Evolutionary conservation across 2,888 invertebrate species (phyloP).

Genomic region (Leptopterna dolabrata): DNA sequence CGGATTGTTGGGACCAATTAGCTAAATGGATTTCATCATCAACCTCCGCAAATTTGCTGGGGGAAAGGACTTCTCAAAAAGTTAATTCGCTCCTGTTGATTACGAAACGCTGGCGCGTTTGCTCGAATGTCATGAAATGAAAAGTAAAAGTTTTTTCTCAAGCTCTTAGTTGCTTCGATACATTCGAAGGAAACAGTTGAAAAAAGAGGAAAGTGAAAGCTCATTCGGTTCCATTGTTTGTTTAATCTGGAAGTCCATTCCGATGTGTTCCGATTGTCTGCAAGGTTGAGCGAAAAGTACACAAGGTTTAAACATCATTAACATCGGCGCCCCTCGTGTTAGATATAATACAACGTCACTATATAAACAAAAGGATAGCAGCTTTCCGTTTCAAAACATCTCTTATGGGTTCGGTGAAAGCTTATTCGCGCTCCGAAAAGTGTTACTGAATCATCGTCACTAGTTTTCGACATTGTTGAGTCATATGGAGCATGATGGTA

Average conservation of each 20-base stretch:
- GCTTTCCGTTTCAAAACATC: slow-evolving; percentile 28
- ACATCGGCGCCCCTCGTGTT: background rate
- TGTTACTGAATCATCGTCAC: background rate
- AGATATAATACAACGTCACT: background rate
- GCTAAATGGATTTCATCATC: too few species aligned
- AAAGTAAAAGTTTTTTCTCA: slow-evolving; percentile 39
- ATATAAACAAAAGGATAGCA: slow-evolving; percentile 4
- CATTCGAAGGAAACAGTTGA: background rate
- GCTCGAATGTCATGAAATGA: slow-evolving; percentile 29
- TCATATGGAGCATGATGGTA: background rate
- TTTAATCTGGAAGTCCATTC: slow-evolving; percentile 15
- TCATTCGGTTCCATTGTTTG: slow-evolving; percentile 24
- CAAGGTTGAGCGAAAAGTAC: background rate
- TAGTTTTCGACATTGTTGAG: background rate
- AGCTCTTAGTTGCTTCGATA: background rate
- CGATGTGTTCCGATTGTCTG: background rate
- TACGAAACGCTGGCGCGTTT: slow-evolving; percentile 19
- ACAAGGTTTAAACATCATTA: slow-evolving; percentile 6
- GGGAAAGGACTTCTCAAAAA: background rate
- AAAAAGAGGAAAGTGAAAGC: slow-evolving; percentile 35
- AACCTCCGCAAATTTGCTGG: too few species aligned
- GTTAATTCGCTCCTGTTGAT: background rate
- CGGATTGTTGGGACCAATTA: too few species aligned
- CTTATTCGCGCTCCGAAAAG: background rate
- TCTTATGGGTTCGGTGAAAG: slow-evolving; percentile 25